Evolutionary conservation across 2,797 vertebrate genomes (phyloP).

Genomic region (Spinibarbus caldwelli): DNA sequence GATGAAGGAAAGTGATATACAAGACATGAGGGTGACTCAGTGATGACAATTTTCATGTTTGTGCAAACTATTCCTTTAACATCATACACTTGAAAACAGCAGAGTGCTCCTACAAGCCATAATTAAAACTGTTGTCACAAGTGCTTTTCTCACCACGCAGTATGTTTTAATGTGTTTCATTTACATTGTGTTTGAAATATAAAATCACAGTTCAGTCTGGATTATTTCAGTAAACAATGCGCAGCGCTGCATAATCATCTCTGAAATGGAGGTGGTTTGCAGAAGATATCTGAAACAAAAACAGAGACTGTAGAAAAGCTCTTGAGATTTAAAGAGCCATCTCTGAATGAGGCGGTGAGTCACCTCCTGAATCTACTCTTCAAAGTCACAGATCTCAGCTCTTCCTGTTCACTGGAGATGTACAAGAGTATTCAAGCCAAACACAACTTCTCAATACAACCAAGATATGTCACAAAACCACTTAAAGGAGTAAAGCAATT

Average conservation of each 20-base stretch:
- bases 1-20: neutral
- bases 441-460: constrained; percentile 21
- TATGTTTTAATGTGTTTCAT: neutral
- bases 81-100: constrained; percentile 3
- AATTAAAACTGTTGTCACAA: constrained; percentile 22
- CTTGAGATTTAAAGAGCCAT: constrained; percentile 10
- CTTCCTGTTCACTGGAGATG: constrained; percentile 2
- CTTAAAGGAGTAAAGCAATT: constrained; percentile 21
- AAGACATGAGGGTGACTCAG: neutral
- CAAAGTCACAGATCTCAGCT: constrained; percentile 21
- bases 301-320: constrained; percentile 15
- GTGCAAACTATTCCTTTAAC: neutral
- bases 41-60: neutral
- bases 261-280: neutral
- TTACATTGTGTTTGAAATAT: constrained; percentile 6
- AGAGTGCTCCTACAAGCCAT: neutral
- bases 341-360: constrained; percentile 49
- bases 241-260: neutral
- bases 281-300: neutral
- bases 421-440: neutral
- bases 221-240: constrained; percentile 1
- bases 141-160: constrained; percentile 23
- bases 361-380: constrained; percentile 30
- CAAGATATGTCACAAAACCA: neutral
- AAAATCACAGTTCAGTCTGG: neutral